Conservation (phyloP, 2,797 vertebrate species). For the Sebastes itinus region DNA sequence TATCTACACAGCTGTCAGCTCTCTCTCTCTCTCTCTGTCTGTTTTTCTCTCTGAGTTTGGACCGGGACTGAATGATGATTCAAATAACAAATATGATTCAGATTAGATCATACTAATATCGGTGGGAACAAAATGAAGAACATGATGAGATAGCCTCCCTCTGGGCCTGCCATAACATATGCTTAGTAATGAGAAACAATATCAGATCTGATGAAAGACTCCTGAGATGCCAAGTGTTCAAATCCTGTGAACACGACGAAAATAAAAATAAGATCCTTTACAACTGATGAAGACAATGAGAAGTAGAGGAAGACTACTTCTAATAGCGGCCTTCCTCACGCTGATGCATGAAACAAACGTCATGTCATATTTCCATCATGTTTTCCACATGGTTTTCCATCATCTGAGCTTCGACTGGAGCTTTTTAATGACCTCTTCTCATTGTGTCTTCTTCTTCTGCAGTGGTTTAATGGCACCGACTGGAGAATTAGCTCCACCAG, state of each 20-base stretch:
- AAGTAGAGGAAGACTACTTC: not conserved
- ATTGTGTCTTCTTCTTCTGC: not conserved
- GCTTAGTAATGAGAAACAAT: not conserved
- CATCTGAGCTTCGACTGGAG: not conserved
- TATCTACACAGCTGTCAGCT: constrained; percentile 68
- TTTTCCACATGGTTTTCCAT: not conserved
- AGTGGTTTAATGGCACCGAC: not conserved
- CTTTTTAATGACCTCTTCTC: not conserved
- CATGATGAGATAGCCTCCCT: not conserved
- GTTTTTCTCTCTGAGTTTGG: not conserved
- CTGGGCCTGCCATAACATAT: not conserved
- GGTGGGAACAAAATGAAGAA: not conserved
- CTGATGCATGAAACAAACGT: not conserved
- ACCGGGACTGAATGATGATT: not conserved
- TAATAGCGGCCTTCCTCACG: too few species aligned
- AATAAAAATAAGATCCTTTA: not conserved
- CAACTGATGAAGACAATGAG: not conserved
- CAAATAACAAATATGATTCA: not conserved
- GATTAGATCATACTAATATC: not conserved
- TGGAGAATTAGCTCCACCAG: not conserved
- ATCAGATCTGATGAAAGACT: not conserved
- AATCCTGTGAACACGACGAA: not conserved
- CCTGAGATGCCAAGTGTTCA: not conserved
- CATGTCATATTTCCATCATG: not conserved
- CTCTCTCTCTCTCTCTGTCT: constrained; percentile 26